phyloP scores from a whole-genome alignment of 1,140 invertebrate genomes.

The Penaeus chinensis region DNA sequence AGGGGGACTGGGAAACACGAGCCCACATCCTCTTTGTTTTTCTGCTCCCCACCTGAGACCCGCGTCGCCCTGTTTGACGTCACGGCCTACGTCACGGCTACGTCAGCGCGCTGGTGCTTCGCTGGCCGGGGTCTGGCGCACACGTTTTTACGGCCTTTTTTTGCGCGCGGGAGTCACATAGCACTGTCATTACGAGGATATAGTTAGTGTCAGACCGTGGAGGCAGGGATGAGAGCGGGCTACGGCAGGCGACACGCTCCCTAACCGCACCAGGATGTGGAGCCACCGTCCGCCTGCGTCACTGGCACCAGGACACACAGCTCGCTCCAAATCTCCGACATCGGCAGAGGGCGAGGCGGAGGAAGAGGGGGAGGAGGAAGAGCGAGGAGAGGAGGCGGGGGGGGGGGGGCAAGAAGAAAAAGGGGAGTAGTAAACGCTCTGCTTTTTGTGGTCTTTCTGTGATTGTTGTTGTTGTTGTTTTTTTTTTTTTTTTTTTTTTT shows the following conservation, averaged over 20 bases:
- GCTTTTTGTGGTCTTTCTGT: neutral
- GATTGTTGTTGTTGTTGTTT: neutral
- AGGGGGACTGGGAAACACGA: constrained; percentile 24
- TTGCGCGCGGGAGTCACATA: constrained; percentile 43
- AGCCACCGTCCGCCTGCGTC: constrained; percentile 28
- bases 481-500: neutral
- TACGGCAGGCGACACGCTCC: too few relatives aligned
- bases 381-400: neutral
- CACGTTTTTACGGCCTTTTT: constrained; percentile 41
- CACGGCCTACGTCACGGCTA: constrained; percentile 42
- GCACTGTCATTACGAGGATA: constrained; percentile 57
- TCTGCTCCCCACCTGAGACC: constrained; percentile 46
- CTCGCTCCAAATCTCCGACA: constrained; percentile 19
- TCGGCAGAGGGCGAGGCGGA: constrained; percentile 6
- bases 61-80: constrained; percentile 21
- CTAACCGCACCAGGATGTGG: constrained; percentile 33
- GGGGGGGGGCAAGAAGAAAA: neutral
- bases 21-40: constrained; percentile 47
- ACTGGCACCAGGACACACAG: constrained; percentile 11
- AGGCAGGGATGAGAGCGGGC: neutral
- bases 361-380: neutral
- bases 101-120: constrained; percentile 44
- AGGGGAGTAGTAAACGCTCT: neutral
- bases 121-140: constrained; percentile 4
- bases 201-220: constrained; percentile 44